Evolutionary conservation across 2,113 vertebrate species (phyloP), one percentile per base, ranked within the genome.

Genomic region (Otis tarda): DNA sequence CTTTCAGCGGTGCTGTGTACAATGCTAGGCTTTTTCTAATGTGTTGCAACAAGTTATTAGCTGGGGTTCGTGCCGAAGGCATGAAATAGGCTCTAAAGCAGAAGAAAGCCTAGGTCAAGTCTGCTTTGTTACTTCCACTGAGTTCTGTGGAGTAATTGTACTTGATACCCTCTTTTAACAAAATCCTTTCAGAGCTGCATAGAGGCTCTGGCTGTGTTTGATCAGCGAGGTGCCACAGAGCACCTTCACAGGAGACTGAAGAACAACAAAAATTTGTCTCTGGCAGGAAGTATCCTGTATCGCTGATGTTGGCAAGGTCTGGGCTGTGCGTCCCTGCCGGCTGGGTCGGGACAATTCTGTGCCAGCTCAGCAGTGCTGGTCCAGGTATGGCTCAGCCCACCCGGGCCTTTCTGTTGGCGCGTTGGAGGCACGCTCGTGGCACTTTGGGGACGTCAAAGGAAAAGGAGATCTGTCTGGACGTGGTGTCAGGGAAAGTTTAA

Each of bases 351-450:
- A 71, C 12, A 16, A 5, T 50, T 16, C 5, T 3, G 1, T 14
- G 35, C 27, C 30, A 9, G 0, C 20, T 50, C 31, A 8, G 21
- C 23, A 30, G 17, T 14, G 52, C 31, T 74, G 83, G 5, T 37
- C 64, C 64, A 50, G 63, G 53, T 53, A 7, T 22, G 41, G 53
- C 50, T 70, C 43, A 55, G 65, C 47, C 43, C 67, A 27, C 4
- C 3, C 0, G 0, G 30, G 20, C 11, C 31, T 56, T 64, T 28
- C 57, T 56, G 1, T 33, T 83, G 53, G 43, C 2, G 1, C 1
- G 2, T 0, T 57, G 43, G n/a, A 50, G 43, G 33, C 1, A 0
- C 4, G 4, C 56, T 82, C 25, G 0, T 41, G n/a, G 31, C 8
- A 12, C 27, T 47, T 60, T 9, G n/a, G 45, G 52, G 87, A 7